Base-by-base conservation (phyloP, 2,888 invertebrate genomes). In the Cyclophora punctaria region DNA sequence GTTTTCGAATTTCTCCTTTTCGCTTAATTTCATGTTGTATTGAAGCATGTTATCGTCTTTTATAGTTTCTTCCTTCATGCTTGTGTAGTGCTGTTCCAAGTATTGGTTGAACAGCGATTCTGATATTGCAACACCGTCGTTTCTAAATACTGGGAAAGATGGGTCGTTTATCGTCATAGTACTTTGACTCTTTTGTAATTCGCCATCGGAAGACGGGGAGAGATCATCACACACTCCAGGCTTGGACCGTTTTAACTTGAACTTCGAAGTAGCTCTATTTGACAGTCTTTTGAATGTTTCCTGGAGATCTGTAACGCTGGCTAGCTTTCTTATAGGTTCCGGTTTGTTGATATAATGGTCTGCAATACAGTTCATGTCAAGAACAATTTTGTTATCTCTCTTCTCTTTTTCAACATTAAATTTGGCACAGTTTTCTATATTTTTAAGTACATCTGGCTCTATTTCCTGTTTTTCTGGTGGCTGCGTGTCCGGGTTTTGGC, bases 131-230 rank as follows among this genome's bases (percentile, higher is more conserved):
- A 92, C 90, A 0, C 95, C 95, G 59, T 95, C 93, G 53, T 90
- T 90, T 67, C 93, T 92, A 63, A 95, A 94, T 34, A 94, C 91
- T 0, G 95, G 95, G 84, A 92, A 94, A 53, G 89, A 90, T 2
- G 96, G 95, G 77, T 96, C 96, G 45, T 93, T 91, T 49, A 95
- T 94, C 0, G 95, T 94, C 70, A 92, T 91, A 35, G 90, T 92
- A 50, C 89, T 89, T 41, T 83, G 81, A 45, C 78, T 84, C 52
- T 81, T 81, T 2, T 67, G 53, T 41, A 74, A 55, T n/a, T 67
- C 60, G 3, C 69, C 69, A 46, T 84, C 84, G 5, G 37, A 37
- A 0, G 80, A 73, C 2, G 78, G 75, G 1, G 75, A 68, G 37
- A 67, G 52, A 42, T 83, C 79, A n/a, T 79, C 79, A 42, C 72